Evolutionary conservation across 2,113 vertebrate species (phyloP).

Genomic region (Pionites leucogaster): DNA sequence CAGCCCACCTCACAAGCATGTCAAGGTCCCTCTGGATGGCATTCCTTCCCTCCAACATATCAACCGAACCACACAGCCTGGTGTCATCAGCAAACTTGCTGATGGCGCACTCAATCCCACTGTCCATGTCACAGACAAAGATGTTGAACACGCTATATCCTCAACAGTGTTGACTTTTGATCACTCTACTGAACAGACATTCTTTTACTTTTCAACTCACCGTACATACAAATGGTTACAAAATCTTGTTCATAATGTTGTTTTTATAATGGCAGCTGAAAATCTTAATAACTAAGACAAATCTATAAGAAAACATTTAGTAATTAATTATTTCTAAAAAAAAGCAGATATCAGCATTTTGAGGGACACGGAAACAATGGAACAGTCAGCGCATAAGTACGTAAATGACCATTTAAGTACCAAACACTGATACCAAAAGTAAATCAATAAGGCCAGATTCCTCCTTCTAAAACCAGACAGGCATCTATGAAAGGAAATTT

Average conservation of each 20-base stretch:
- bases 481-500: not conserved
- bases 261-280: not conserved
- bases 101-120: no score
- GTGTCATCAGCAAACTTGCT: no score
- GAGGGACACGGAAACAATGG: not conserved
- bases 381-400: not conserved
- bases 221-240: not conserved
- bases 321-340: not conserved
- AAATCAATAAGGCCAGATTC: not conserved
- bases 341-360: not conserved
- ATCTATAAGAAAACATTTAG: not conserved
- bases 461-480: not conserved
- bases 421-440: not conserved
- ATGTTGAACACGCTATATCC: not conserved
- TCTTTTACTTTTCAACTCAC: not conserved
- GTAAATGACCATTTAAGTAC: not conserved
- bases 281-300: not conserved
- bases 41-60: no score
- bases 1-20: no score
- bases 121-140: no score
- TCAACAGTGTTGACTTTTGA: not conserved
- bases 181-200: not conserved
- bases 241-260: not conserved
- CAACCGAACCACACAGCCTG: no score
- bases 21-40: no score